These are phyloP conservation scores for Proisotoma minuta DNA, from an alignment of 2,888 invertebrate species.

Conservation along the genomic window DNA sequence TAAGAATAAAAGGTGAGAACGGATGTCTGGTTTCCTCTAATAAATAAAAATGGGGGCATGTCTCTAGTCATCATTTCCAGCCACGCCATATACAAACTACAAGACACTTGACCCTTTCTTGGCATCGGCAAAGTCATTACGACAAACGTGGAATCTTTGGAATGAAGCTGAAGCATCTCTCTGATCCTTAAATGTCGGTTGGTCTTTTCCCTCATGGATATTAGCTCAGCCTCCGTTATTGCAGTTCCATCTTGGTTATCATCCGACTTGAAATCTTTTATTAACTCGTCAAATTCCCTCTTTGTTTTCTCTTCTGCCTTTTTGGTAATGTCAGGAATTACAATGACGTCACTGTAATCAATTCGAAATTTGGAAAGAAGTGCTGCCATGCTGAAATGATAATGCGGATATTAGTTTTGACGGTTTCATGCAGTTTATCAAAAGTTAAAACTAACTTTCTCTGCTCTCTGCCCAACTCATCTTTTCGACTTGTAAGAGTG, in stretches of 20 bases:
- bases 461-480: constrained; percentile 73
- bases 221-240: constrained; percentile 68
- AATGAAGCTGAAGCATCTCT: constrained; percentile 76
- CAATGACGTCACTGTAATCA: constrained; percentile 83
- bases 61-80: constrained; percentile 81
- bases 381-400: constrained; percentile 76
- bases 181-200: constrained; percentile 82
- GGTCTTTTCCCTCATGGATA: constrained; percentile 78
- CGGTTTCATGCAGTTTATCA: no score
- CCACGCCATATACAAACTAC: constrained; percentile 94
- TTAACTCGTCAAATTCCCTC: constrained; percentile 66
- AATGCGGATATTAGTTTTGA: no score
- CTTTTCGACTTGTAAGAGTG: constrained; percentile 73
- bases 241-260: constrained; percentile 37
- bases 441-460: constrained; percentile 76
- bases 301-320: constrained; percentile 71
- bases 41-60: constrained; percentile 78
- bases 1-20: constrained; percentile 88
- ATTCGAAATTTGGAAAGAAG: constrained; percentile 91
- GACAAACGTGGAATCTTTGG: constrained; percentile 74
- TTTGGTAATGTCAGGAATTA: constrained; percentile 85
- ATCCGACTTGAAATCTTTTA: constrained; percentile 61
- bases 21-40: constrained; percentile 82
- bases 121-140: constrained; percentile 96
- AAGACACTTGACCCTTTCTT: constrained; percentile 81